These are phyloP conservation scores for Coelopa pilipes DNA, from an alignment of 2,888 invertebrate species.

Conservation along the genomic window DNA sequence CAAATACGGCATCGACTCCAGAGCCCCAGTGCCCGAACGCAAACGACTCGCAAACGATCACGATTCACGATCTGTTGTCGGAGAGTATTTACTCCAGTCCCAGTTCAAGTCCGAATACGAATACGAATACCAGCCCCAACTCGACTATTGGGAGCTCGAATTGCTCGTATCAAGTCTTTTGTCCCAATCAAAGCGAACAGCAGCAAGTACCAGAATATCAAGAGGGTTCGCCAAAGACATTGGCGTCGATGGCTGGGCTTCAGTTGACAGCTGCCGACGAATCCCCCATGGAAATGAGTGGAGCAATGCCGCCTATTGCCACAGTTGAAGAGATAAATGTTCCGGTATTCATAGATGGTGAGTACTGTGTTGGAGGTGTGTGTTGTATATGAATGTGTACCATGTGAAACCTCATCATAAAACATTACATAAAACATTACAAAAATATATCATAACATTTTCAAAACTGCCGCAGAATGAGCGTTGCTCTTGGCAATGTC, in stretches of 20 bases:
- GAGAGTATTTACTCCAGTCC: neutral
- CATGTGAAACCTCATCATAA: slow-evolving; percentile 14
- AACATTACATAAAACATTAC: slow-evolving; percentile 4
- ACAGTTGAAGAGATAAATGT: slow-evolving; percentile 66
- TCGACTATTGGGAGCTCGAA: neutral
- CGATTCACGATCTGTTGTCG: slow-evolving; percentile 9
- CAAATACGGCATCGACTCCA: slow-evolving; percentile 46
- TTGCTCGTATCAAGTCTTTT: slow-evolving; percentile 3
- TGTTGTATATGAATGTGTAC: slow-evolving; percentile 40
- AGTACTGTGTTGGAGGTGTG: slow-evolving; percentile 61
- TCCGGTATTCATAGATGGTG: slow-evolving; percentile 66
- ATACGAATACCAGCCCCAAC: neutral
- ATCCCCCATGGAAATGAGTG: slow-evolving; percentile 61
- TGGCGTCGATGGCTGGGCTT: slow-evolving; percentile 61
- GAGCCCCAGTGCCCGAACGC: neutral
- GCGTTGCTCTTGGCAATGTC: neutral
- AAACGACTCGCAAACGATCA: slow-evolving; percentile 3
- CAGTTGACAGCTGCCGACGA: slow-evolving; percentile 60
- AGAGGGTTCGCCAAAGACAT: slow-evolving; percentile 45
- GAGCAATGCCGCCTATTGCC: slow-evolving; percentile 64
- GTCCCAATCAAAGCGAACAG: slow-evolving; percentile 12
- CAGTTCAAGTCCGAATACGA: neutral
- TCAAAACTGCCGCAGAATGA: neutral
- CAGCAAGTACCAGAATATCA: slow-evolving; percentile 37
- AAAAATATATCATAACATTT: neutral